A percentile compares a stretch with the other conserved stretches of the same genome.
phyloP scores from a whole-genome alignment of 2,797 vertebrate species.

The Rhabdomys pumilio region DNA sequence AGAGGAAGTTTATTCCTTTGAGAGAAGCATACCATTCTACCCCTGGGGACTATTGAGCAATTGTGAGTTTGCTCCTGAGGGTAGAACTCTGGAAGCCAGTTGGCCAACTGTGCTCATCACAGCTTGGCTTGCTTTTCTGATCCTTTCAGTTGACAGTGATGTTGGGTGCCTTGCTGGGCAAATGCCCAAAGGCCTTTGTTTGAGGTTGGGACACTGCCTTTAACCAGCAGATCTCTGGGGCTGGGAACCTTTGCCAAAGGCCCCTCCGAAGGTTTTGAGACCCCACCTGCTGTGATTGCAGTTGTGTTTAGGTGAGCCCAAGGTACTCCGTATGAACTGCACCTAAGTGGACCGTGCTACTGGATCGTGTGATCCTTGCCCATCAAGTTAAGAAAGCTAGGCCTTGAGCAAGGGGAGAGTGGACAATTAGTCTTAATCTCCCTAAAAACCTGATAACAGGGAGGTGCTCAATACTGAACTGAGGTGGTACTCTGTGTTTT shows the following conservation, averaged over 20 bases:
- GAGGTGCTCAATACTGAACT: constrained; percentile 65
- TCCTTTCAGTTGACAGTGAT: not conserved
- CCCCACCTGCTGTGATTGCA: constrained; percentile 30
- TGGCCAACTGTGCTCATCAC: not conserved
- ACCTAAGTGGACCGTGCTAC: not conserved
- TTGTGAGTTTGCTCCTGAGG: constrained; percentile 55
- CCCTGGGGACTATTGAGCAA: constrained; percentile 53
- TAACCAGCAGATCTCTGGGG: not conserved
- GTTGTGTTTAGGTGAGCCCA: constrained; percentile 44
- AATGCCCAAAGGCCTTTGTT: constrained; percentile 9
- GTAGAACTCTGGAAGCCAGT: constrained; percentile 54
- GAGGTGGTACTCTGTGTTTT: constrained; percentile 68
- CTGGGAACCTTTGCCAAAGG: constrained; percentile 13
- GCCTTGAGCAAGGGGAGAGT: constrained; percentile 53
- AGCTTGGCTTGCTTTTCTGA: not conserved
- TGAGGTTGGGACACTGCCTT: constrained; percentile 31
- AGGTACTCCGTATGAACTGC: not conserved
- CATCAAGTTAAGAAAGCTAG: constrained; percentile 41
- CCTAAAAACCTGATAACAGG: constrained; percentile 73
- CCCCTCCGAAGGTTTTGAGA: constrained; percentile 30
- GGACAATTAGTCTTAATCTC: constrained; percentile 76
- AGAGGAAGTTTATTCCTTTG: constrained; percentile 49
- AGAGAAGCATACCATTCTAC: constrained; percentile 47
- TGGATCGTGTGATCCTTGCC: not conserved
- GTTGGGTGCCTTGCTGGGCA: constrained; percentile 36